Evolutionary conservation across 2,113 vertebrate genomes (phyloP), one percentile per base, ranked within the genome.

Genomic region (Hassar affinis): DNA sequence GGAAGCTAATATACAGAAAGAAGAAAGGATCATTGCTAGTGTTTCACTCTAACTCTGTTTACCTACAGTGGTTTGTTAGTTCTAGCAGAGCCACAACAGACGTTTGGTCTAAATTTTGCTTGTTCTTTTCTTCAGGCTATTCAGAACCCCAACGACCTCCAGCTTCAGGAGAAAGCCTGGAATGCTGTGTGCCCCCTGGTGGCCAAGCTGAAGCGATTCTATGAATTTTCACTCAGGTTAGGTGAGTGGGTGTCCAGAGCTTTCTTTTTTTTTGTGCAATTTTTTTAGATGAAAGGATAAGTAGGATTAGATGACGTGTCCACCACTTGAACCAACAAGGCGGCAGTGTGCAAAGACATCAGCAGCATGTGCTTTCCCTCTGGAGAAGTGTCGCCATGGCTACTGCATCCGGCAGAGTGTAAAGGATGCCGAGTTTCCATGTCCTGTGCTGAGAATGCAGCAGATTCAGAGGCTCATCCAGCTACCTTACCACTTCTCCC

Each of bases 151-250:
- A 94, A 94, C 30, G 96, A 98, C 91, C 92, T 95, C 33, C 94
- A 94, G 88, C 93, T 97, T 42, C 96, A 98, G 91, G 96, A 98
- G 90, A 95, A 95, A 86, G 96, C 96, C 74, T 98, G 96, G 96
- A 95, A 95, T 0, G 95, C 96, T 1, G 96, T 98, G 82, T 97
- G 96, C 90, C 96, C 96, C 45, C 92, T 97, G n/a, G 96, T 98
- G 87, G 95, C 95, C 85, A 97, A 97, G 86, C 95, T 98, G 85
- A 98, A 98, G 86, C 93, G 96, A 17, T 98, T 97, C 91, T 98
- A 98, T 0, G 96, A 98, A 93, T 98, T 98, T 87, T 98, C 96
- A 14, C 94, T 98, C 35, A 89, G 96, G 79, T 91, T 98, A 89
- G 96, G 96, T 98, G 91, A 95, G 94, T 83, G 76, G 61, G 11